phyloP scores from a whole-genome alignment of 2,113 vertebrate genomes.

The Cryptotis parvus region DNA sequence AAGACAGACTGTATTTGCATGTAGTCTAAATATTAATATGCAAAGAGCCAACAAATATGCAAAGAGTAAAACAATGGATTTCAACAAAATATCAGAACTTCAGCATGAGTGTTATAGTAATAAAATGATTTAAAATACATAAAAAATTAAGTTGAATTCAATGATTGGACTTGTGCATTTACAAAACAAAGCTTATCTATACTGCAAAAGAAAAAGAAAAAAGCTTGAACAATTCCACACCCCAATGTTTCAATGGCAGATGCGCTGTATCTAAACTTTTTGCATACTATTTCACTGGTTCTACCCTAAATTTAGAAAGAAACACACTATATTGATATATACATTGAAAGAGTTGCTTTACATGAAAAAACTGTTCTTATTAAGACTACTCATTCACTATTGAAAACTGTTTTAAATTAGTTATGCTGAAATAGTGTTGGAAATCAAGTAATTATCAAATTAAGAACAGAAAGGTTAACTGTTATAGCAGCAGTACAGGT shows the following conservation, averaged over 20 bases:
- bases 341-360: slow-evolving; percentile 84
- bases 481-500: slow-evolving; percentile 88
- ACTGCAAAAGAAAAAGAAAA: slow-evolving; percentile 84
- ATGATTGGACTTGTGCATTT: slow-evolving; percentile 87
- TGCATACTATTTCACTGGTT: slow-evolving; percentile 84
- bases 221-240: slow-evolving; percentile 83
- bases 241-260: slow-evolving; percentile 87
- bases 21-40: slow-evolving; percentile 90
- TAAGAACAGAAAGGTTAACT: slow-evolving; percentile 88
- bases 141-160: slow-evolving; percentile 86
- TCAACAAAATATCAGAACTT: slow-evolving; percentile 89
- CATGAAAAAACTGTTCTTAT: slow-evolving; percentile 73
- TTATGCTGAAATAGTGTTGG: slow-evolving; percentile 87
- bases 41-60: slow-evolving; percentile 93
- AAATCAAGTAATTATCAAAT: slow-evolving; percentile 84
- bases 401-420: slow-evolving; percentile 85
- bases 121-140: slow-evolving; percentile 88
- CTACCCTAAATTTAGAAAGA: slow-evolving; percentile 86
- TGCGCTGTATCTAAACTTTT: slow-evolving; percentile 83
- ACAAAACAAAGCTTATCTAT: slow-evolving; percentile 88
- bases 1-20: slow-evolving; percentile 93
- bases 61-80: slow-evolving; percentile 91
- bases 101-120: slow-evolving; percentile 89
- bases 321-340: slow-evolving; percentile 83
- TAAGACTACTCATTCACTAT: slow-evolving; percentile 79